Conservation (phyloP, 1,140 invertebrate genomes). For the Ectropis grisescens region DNA sequence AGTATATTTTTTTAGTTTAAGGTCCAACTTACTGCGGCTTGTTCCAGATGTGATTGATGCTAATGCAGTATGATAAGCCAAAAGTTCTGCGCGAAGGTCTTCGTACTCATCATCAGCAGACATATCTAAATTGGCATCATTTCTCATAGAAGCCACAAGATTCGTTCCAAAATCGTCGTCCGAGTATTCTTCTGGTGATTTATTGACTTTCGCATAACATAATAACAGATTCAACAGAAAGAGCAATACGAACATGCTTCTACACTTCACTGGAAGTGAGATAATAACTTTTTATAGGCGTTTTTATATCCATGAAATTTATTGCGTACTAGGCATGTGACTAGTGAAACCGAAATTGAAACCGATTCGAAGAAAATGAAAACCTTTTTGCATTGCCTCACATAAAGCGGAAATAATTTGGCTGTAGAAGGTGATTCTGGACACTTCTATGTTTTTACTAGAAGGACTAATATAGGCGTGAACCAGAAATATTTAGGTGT, state of each 20-base stretch:
- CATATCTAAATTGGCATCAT: slow-evolving; percentile 47
- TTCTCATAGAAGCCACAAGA: slow-evolving; percentile 26
- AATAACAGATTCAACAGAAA: slow-evolving; percentile 24
- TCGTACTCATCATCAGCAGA: slow-evolving; percentile 52
- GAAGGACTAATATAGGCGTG: too few species aligned
- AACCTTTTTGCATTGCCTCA: too few species aligned
- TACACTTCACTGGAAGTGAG: slow-evolving; percentile 11
- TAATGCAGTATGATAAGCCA: slow-evolving; percentile 46
- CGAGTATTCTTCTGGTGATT: neutral
- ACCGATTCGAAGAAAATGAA: too few species aligned
- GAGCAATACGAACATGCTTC: slow-evolving; percentile 22
- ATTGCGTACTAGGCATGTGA: slow-evolving; percentile 14
- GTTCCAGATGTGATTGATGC: slow-evolving; percentile 21
- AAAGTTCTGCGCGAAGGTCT: slow-evolving; percentile 46
- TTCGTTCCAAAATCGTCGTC: slow-evolving; percentile 21
- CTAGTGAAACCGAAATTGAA: slow-evolving; percentile 1
- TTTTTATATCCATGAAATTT: slow-evolving; percentile 38
- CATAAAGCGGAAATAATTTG: too few species aligned
- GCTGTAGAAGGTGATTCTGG: too few species aligned
- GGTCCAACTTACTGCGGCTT: slow-evolving; percentile 4
- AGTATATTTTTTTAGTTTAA: too few species aligned
- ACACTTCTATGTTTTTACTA: too few species aligned
- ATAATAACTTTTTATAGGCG: slow-evolving; percentile 19
- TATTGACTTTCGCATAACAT: slow-evolving; percentile 2
- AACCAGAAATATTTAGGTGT: too few species aligned